Evolutionary conservation across 2,888 invertebrate species (phyloP), one percentile per base, ranked within the genome.

Genomic region (Conomelus anceps): DNA sequence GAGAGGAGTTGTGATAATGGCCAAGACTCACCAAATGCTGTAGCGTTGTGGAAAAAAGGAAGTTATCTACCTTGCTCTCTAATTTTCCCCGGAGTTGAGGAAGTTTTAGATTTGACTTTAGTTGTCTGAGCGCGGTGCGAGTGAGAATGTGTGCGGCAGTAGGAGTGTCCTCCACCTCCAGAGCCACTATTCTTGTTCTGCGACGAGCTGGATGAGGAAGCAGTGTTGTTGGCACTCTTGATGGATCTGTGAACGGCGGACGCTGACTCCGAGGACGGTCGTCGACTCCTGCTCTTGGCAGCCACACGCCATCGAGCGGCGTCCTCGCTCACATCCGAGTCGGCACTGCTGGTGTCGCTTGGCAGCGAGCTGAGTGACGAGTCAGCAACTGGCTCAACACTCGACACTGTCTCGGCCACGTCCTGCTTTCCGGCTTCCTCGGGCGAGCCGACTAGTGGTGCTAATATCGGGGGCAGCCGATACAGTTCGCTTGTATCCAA

Each of bases 331-430:
- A 85, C 84, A 88, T 87, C 90, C 88, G 29, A 88, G 1, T 86
- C 86, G 23, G 23, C 86, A 22, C 85, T 85, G 88, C 91, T 92
- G 23, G 91, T 91, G 87, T 92, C 92, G 85, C 91, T 91, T 0
- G 91, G 91, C 26, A 93, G 91, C 3, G 94, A 94, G 91, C 93
- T 94, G 20, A 91, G 89, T 4, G 95, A 95, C 85, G 95, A 96
- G 93, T 97, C 96, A 24, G 96, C 94, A 91, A 96, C 95, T 22
- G 96, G 96, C 88, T 96, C 96, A 22, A 96, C 94, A 92, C 96
- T 96, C 0, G 96, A 96, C 84, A 95, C 94, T 92, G 96, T 96
- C 91, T 95, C 95, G n/a, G 90, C 89, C 23, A 85, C 90, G 84
- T 85, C 90, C n/a, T 84, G 85, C 41, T 63, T 13, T 3, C 26